These are phyloP conservation scores for Ploceus nigricollis DNA, from an alignment of 2,113 vertebrate species.

Conservation along the genomic window DNA sequence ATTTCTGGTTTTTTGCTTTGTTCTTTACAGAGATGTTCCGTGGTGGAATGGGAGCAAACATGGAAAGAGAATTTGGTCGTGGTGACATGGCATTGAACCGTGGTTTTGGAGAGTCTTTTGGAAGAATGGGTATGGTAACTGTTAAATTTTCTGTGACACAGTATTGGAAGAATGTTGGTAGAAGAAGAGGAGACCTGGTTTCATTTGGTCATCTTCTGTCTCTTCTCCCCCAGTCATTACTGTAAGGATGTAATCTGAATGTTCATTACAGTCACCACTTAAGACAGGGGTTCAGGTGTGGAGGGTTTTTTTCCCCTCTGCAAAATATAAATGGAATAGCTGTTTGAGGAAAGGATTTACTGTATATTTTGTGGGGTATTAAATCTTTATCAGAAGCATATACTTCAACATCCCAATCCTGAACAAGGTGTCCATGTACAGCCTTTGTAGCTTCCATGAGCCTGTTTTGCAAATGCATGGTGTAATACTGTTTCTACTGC, in stretches of 20 bases:
- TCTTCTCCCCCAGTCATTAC: neutral
- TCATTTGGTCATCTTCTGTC: neutral
- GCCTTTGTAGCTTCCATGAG: neutral
- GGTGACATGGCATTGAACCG: slow-evolving; percentile 89
- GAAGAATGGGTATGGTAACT: slow-evolving; percentile 85
- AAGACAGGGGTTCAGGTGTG: neutral
- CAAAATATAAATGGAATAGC: neutral
- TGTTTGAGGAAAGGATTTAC: neutral
- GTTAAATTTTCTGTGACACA: neutral
- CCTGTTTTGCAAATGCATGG: neutral
- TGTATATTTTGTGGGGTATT: neutral
- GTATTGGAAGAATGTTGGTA: neutral
- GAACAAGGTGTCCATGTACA: neutral
- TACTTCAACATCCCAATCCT: no score
- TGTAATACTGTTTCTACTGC: neutral
- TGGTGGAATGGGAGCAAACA: slow-evolving; percentile 86
- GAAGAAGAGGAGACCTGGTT: neutral
- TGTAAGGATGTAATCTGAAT: neutral
- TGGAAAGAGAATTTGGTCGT: slow-evolving; percentile 92
- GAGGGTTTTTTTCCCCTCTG: neutral
- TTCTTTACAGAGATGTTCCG: slow-evolving; percentile 82
- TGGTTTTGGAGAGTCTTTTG: slow-evolving; percentile 91
- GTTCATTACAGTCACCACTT: neutral
- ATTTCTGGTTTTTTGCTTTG: neutral
- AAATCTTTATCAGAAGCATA: no score